These are phyloP conservation scores for Pantherophis vulpinus DNA, from an alignment of 2,797 vertebrate genomes.

Conservation along the genomic window DNA sequence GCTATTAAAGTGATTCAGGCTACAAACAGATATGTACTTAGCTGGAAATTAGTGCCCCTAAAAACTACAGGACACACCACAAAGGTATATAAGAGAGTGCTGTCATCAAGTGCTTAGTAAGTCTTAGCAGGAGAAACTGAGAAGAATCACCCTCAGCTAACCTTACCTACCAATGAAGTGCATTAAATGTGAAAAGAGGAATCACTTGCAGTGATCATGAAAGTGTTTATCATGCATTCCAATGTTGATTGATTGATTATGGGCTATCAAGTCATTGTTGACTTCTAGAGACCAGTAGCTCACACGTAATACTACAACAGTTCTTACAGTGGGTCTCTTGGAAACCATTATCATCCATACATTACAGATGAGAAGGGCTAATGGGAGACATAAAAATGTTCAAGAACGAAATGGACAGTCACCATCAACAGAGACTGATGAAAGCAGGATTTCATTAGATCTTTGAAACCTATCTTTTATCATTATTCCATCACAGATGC, in stretches of 20 bases:
- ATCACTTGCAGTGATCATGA: background rate
- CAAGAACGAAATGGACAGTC: background rate
- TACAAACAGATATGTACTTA: background rate
- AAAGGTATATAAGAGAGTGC: background rate
- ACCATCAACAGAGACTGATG: background rate
- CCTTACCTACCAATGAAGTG: conserved; percentile 18
- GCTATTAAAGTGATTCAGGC: conserved; percentile 46
- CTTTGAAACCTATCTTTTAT: background rate
- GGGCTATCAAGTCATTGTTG: background rate
- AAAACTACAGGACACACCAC: background rate
- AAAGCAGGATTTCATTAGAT: background rate
- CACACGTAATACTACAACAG: background rate
- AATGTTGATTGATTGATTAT: background rate
- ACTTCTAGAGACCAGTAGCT: background rate
- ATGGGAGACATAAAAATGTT: conserved; percentile 2
- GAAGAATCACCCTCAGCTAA: conserved; percentile 22
- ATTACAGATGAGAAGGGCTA: background rate
- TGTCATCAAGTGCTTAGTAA: conserved; percentile 43
- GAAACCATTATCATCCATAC: background rate
- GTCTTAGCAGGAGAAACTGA: conserved; percentile 27
- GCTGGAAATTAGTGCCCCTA: background rate
- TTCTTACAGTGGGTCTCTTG: background rate
- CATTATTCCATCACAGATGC: background rate
- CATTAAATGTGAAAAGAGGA: background rate
- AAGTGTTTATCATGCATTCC: background rate